Evolutionary conservation across 2,113 vertebrate genomes (phyloP), one percentile per base, ranked within the genome.

Genomic region (Ciconia maguari): DNA sequence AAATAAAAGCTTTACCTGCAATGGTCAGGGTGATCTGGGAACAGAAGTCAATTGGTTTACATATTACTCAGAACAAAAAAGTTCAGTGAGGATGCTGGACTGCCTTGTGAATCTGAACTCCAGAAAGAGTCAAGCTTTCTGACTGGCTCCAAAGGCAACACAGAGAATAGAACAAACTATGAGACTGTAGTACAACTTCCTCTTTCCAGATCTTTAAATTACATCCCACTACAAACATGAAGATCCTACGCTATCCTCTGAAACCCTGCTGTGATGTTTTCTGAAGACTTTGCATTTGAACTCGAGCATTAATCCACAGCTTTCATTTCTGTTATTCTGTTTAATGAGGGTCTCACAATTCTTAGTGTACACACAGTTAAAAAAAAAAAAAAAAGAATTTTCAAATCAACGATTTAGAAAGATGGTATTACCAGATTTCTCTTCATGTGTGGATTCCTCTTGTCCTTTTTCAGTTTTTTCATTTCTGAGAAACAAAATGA

Each of bases 401-500:
- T 68, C 29, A 62, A 57, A 36, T 27, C 1, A 57, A 72, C 1
- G 0, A 61, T 21, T 61, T 42, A 20, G 13, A 46, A 83, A 92
- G 13, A 29, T 4, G 17, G 7, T 69, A 80, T 96, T 98, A 98
- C 98, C 98, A 97, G 83, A 88, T 49, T 96, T 91, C 76, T 98
- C 96, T 87, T 97, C 95, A 74, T 34, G 76, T 58, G 82, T 87
- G 4, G 52, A 58, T 89, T 97, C 94, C 78, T 83, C 77, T 42
- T 91, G 94, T 83, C 79, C 74, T 96, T 95, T 95, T 96, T 96
- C 58, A 51, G 20, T 38, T 66, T 71, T 66, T 90, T 90, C 94
- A 66, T 75, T 89, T 69, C 96, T 96, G 72, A 89, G 70, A 94
- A 95, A 88, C 15, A 69, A 87, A 91, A 74, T 11, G 6, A 83